Evolutionary conservation across 2,113 vertebrate genomes (phyloP), one percentile per base, ranked within the genome.

Genomic region (Pagrus major): DNA sequence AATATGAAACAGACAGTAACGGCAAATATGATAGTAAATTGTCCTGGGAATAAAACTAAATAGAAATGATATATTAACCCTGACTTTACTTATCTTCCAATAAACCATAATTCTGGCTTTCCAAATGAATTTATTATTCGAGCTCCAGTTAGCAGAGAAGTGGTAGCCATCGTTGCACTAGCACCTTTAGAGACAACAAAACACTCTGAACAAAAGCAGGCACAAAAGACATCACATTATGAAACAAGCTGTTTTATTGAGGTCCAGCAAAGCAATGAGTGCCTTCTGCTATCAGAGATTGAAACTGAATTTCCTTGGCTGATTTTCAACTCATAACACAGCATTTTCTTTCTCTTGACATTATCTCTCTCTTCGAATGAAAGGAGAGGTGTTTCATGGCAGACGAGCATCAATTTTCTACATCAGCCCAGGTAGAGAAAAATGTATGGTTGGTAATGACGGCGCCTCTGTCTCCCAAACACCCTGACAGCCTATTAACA

Each of bases 401-500:
- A 8, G 20, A 68, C 51, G 37, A 39, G 61, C 55, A 71, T 79
- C 70, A 58, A 54, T 82, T 81, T 81, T 80, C 47, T n/a, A 14
- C 54, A 63, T 61, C 75, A 72, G 1, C 0, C 66, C 78, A 61
- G 23, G 44, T 64, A 11, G 12, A 72, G 49, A 65, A 76, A 72
- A 80, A 81, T 47, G 31, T 37, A 10, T 55, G 33, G 47, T 37
- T 58, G 52, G 69, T 64, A 76, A 79, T 75, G 71, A 75, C 4
- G 33, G 41, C 15, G 15, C 61, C 72, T 46, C 55, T 31, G 33
- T 67, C 85, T 81, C 46, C 83, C 51, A 74, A 72, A 81, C 37
- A 68, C 42, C 42, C 72, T 39, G 78, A 71, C 84, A 80, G 59
- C 46, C 77, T 67, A 76, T 86, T 76, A 77, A 61, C 27, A 47